phyloP scores from a whole-genome alignment of 2,797 vertebrate genomes.

The Chloroceryle inda region DNA sequence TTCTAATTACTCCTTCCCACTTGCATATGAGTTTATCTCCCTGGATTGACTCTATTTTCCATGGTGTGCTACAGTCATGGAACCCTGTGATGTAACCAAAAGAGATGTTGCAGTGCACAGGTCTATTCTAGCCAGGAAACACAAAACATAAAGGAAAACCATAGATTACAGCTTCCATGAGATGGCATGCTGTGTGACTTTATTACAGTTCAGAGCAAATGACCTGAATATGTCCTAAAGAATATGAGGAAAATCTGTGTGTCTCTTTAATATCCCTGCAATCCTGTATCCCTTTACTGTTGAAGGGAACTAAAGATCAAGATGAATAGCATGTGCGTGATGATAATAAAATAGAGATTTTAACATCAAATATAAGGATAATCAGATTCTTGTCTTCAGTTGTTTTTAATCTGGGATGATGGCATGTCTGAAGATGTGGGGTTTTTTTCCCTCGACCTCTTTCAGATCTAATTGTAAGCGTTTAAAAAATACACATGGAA shows the following conservation, averaged over 20 bases:
- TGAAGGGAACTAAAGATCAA: neutral
- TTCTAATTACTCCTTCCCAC: neutral
- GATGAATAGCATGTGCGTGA: neutral
- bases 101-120: neutral
- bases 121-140: neutral
- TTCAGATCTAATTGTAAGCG: neutral
- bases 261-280: neutral
- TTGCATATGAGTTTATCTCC: neutral
- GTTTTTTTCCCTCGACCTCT: accelerated
- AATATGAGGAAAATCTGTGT: neutral
- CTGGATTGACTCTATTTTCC: neutral
- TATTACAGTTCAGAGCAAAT: neutral
- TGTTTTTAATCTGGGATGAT: neutral
- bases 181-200: neutral
- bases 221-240: neutral
- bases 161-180: neutral
- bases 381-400: neutral
- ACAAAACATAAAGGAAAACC: neutral
- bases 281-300: neutral
- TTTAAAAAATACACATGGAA: neutral
- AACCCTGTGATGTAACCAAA: neutral
- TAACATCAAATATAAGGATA: neutral
- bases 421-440: neutral
- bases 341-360: neutral
- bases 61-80: accelerated